These are phyloP conservation scores for Drosophila hamatofila DNA, from an alignment of 2,888 invertebrate species.

Conservation along the genomic window DNA sequence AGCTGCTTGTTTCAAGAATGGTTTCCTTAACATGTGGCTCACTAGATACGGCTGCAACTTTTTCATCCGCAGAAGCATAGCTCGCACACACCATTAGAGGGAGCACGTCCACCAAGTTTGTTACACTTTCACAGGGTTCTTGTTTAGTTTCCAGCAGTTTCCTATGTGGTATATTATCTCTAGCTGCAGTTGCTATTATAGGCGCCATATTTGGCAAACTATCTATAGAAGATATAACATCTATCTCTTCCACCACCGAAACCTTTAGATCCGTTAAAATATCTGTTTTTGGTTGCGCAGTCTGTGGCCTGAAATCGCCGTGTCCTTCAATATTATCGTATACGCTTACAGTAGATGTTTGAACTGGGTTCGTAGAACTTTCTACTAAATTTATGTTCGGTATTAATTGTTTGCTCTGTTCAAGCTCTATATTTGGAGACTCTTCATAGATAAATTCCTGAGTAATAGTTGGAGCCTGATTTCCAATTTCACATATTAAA, in stretches of 20 bases:
- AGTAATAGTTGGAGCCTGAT: constrained; percentile 63
- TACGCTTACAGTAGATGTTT: constrained; percentile 61
- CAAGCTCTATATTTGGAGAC: constrained; percentile 25
- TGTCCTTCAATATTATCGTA: constrained; percentile 71
- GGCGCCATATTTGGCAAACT: constrained; percentile 32
- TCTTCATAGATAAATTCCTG: constrained; percentile 69
- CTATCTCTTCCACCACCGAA: constrained; percentile 72
- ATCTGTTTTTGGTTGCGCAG: constrained; percentile 33
- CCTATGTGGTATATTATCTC: constrained; percentile 36
- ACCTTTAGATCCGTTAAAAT: constrained; percentile 63
- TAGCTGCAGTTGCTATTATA: constrained; percentile 19
- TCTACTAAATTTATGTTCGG: constrained; percentile 33
- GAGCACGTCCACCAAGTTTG: constrained; percentile 13
- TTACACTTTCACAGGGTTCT: constrained; percentile 64
- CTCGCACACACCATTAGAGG: constrained; percentile 41
- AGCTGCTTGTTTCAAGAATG: constrained; percentile 34
- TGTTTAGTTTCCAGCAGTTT: constrained; percentile 64
- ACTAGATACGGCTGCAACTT: constrained; percentile 41
- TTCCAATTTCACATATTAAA: constrained; percentile 45
- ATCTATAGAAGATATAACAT: constrained; percentile 51
- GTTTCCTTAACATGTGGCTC: constrained; percentile 60
- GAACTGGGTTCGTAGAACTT: constrained; percentile 41
- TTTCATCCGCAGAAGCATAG: constrained; percentile 35
- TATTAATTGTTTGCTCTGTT: background rate
- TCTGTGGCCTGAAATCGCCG: constrained; percentile 62